Conservation (phyloP, 2,888 invertebrate genomes). For the Tipula unca region DNA sequence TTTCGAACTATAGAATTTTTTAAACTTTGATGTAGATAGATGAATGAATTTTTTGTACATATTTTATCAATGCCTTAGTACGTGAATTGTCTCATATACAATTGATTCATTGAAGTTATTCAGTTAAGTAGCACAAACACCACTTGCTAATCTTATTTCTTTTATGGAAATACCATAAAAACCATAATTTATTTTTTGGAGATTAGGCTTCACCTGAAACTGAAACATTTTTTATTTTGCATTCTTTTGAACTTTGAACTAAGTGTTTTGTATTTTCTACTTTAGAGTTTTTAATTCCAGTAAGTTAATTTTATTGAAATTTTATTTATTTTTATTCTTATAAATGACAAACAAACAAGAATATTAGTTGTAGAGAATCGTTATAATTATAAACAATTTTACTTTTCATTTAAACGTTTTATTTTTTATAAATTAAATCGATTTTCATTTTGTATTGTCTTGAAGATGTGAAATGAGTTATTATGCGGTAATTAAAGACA, state of each 20-base stretch:
- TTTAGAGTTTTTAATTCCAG: background rate
- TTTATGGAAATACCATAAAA: background rate
- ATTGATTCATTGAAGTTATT: too few relatives aligned
- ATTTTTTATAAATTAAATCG: background rate
- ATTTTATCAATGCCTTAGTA: too few relatives aligned
- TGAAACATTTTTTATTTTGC: background rate
- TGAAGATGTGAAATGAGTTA: background rate
- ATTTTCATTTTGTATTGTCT: background rate
- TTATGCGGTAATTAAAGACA: background rate
- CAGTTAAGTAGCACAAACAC: background rate
- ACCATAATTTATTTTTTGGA: background rate
- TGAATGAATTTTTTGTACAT: too few relatives aligned
- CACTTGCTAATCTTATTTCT: background rate
- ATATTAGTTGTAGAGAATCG: background rate
- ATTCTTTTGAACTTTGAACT: background rate
- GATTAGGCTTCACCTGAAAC: background rate
- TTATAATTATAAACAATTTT: background rate
- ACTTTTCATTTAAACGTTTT: background rate
- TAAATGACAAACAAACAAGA: background rate
- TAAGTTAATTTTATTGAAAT: background rate
- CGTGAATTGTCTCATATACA: too few relatives aligned
- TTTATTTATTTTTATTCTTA: background rate
- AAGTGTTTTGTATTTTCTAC: background rate
- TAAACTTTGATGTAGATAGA: too few relatives aligned
- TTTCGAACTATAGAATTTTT: too few relatives aligned